Evolutionary conservation across 2,113 vertebrate genomes (phyloP).

Genomic region (Coreoperca whiteheadi): DNA sequence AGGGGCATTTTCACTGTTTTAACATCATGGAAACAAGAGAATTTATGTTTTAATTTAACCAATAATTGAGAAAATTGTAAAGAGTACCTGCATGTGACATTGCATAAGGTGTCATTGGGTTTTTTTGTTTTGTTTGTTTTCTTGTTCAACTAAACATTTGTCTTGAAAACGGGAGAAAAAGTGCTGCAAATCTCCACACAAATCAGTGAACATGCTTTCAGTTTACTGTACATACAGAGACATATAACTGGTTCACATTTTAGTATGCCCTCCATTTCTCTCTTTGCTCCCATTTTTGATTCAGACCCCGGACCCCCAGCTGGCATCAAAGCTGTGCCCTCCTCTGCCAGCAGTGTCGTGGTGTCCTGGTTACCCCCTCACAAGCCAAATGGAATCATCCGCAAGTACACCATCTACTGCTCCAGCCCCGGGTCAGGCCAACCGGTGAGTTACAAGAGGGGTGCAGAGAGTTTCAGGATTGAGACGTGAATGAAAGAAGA

Average conservation of each 20-base stretch:
- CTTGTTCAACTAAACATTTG: not conserved
- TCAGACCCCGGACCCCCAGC: conserved; percentile 90
- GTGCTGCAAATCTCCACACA: not conserved
- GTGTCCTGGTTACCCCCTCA: conserved; percentile 97
- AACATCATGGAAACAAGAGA: not conserved
- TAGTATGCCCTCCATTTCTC: conserved; percentile 5
- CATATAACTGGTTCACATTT: conserved; percentile 29
- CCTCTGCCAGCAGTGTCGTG: conserved; percentile 95
- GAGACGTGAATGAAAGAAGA: conserved; percentile 18
- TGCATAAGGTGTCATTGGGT: not conserved
- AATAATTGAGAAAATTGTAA: not conserved
- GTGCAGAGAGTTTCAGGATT: conserved; percentile 39
- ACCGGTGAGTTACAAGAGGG: conserved; percentile 87
- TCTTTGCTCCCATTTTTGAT: conserved; percentile 24
- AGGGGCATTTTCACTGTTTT: not conserved
- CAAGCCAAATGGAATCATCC: conserved; percentile 98
- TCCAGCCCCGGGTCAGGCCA: conserved; percentile 96
- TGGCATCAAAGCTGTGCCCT: conserved; percentile 97
- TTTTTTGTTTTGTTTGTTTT: not conserved
- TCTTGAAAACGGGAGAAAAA: not conserved
- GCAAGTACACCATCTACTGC: conserved; percentile 99
- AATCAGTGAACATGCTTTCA: not conserved
- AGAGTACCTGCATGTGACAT: not conserved
- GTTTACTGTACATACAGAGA: not conserved
- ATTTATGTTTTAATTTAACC: not conserved